A percentile compares a stretch with the other conserved stretches of the same genome.
phyloP scores from a whole-genome alignment of 1,140 invertebrate species.

The Drosophila truncata region DNA sequence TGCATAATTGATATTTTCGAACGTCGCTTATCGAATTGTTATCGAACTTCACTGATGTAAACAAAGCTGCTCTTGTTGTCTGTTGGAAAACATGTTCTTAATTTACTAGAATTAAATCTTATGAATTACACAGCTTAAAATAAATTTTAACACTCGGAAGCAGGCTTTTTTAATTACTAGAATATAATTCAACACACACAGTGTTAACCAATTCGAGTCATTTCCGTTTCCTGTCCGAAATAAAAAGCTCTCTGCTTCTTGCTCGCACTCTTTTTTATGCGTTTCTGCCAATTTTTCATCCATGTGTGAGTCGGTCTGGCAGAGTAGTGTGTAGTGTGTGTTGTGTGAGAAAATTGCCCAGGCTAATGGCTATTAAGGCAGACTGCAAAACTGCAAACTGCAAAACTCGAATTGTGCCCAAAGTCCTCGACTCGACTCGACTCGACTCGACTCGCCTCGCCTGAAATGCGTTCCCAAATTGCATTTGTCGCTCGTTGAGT shows the following conservation, averaged over 20 bases:
- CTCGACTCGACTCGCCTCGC: constrained; percentile 1
- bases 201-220: constrained; percentile 15
- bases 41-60: no score
- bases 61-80: no score
- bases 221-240: constrained; percentile 26
- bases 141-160: neutral
- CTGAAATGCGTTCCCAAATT: constrained; percentile 57
- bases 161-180: neutral
- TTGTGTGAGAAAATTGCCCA: constrained; percentile 60
- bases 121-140: neutral
- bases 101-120: no score
- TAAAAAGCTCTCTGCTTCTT: constrained; percentile 22
- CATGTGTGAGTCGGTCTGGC: constrained; percentile 29
- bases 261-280: constrained; percentile 45
- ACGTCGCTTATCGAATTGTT: no score
- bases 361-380: constrained; percentile 79
- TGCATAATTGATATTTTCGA: no score
- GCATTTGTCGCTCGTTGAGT: constrained; percentile 58
- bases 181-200: constrained; percentile 4
- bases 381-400: constrained; percentile 27
- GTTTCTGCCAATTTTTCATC: constrained; percentile 75
- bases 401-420: constrained; percentile 33
- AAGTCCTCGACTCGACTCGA: constrained; percentile 6
- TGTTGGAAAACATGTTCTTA: no score
- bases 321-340: neutral